These are phyloP conservation scores for Tyrophagus putrescentiae DNA, from an alignment of 1,140 invertebrate species.

Conservation along the genomic window DNA sequence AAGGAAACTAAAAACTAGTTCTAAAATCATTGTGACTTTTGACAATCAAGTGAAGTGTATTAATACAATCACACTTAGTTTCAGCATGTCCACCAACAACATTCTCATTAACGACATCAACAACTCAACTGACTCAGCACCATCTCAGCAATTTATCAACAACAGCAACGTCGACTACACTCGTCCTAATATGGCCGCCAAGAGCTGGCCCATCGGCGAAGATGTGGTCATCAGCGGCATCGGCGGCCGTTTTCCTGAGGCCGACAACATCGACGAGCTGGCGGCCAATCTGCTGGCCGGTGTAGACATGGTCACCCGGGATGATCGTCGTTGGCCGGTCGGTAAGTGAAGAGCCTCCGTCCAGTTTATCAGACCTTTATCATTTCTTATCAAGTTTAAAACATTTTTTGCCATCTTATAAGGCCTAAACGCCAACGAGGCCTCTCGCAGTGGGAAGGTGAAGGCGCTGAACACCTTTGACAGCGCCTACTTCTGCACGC, in stretches of 20 bases:
- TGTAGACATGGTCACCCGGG: slow-evolving; percentile 49
- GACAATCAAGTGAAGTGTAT: too few species aligned
- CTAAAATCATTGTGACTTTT: too few species aligned
- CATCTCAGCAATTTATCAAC: too few species aligned
- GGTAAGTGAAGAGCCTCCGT: too few species aligned
- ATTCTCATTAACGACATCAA: too few species aligned
- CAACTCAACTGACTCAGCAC: too few species aligned
- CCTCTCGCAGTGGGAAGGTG: slow-evolving; percentile 17
- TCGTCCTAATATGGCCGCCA: not conserved
- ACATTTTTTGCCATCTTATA: not conserved
- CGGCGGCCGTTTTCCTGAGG: slow-evolving; percentile 75
- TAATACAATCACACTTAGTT: too few species aligned
- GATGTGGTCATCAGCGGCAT: slow-evolving; percentile 77
- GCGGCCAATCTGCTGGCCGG: slow-evolving; percentile 63
- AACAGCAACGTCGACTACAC: not conserved
- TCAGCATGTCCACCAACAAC: too few species aligned
- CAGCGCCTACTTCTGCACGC: slow-evolving; percentile 10
- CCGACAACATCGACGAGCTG: slow-evolving; percentile 71
- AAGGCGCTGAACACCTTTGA: slow-evolving; percentile 18
- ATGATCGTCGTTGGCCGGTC: slow-evolving; percentile 29
- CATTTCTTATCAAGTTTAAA: too few species aligned
- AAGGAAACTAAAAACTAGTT: too few species aligned
- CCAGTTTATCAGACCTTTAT: too few species aligned
- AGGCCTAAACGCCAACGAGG: slow-evolving; percentile 10
- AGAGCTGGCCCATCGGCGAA: slow-evolving; percentile 34